Base-by-base conservation (phyloP, 2,797 vertebrate genomes). In the Peromyscus eremicus region DNA sequence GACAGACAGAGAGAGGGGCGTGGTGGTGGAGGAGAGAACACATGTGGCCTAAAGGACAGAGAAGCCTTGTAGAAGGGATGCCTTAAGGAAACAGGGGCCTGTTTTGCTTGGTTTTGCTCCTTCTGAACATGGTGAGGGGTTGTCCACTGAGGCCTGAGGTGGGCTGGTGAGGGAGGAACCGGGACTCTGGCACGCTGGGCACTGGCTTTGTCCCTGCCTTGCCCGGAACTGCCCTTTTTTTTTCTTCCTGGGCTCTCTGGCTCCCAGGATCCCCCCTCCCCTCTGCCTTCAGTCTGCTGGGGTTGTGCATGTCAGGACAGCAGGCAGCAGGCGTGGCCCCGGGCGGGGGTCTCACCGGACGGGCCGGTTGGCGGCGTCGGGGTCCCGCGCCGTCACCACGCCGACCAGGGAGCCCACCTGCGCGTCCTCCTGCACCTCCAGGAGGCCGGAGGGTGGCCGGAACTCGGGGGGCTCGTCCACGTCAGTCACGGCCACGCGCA, bases 371-470 rank as follows among this genome's bases (percentile, higher is more conserved):
- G 99, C 99, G 87, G 98, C 98, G 96, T 99, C 99, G 0, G 99
- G 99, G 98, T 99, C 99, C 93, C 98, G 99, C 52, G 99, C 99
- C 0, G 99, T 99, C 98, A 99, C 99, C 25, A 99, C 97, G 19
- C 99, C 99, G 97, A 99, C 99, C n/a, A 99, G 93, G 1, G 99
- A 99, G 84, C 99, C 99, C 19, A 99, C 97, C 16, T 99, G 99
- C 2, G 99, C 99, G 0, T 99, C 99, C 97, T 99, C 99, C 98
- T 99, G 99, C 94, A 99, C 99, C 97, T 99, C 99, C 99, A 99
- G 99, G 96, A 99, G 97, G 60, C 99, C 93, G 17, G 99, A 99
- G 2, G 98, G 98, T 49, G 99, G 99, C 37, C 97, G 98, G 98
- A 99, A 99, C 97, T 99, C 98, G 0, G 99, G 99, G 14, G 99